Percentiles rank a stretch among this genome's conserved stretches.
Evolutionary conservation across 2,888 invertebrate species (phyloP).

Genomic region (Drosophila meridionalis): DNA sequence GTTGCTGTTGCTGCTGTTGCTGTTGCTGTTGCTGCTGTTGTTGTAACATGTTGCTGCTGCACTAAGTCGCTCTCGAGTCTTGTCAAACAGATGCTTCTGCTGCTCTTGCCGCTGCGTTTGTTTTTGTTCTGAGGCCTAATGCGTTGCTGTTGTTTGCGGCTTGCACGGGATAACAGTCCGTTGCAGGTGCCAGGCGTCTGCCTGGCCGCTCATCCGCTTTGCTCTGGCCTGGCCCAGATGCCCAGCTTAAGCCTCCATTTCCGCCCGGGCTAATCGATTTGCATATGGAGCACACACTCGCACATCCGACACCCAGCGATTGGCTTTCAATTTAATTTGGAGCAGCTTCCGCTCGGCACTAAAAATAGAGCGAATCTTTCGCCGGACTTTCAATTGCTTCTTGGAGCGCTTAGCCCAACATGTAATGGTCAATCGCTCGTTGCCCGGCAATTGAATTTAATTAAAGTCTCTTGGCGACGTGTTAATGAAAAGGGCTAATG

Average conservation of each 20-base stretch:
- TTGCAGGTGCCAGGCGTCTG: slow-evolving; percentile 30
- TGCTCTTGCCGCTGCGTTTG: slow-evolving; percentile 36
- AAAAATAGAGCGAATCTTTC: not conserved
- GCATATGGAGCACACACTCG: slow-evolving; percentile 44
- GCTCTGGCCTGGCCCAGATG: slow-evolving; percentile 34
- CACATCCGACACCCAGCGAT: slow-evolving; percentile 21
- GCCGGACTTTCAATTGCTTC: not conserved
- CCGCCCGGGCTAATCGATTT: slow-evolving; percentile 65
- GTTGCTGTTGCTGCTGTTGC: slow-evolving; percentile 34
- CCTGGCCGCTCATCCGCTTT: slow-evolving; percentile 11
- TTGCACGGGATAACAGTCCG: slow-evolving; percentile 70
- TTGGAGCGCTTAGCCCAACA: not conserved
- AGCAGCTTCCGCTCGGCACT: slow-evolving; percentile 4
- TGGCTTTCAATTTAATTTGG: slow-evolving; percentile 44
- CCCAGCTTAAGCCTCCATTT: slow-evolving; percentile 43
- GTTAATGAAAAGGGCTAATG: slow-evolving; percentile 8
- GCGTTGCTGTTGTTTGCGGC: slow-evolving; percentile 72
- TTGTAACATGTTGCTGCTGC: slow-evolving; percentile 33
- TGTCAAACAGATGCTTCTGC: slow-evolving; percentile 53
- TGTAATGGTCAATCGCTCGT: slow-evolving; percentile 4
- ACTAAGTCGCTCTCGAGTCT: slow-evolving; percentile 55
- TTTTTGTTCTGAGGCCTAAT: slow-evolving; percentile 68
- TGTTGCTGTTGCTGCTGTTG: slow-evolving; percentile 38
- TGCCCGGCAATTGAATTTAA: slow-evolving; percentile 42
- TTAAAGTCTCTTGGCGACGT: slow-evolving; percentile 35